A percentile compares a stretch with the other conserved stretches of the same genome.
Evolutionary conservation across 2,797 vertebrate species (phyloP).

Genomic region (Anguilla obscura): DNA sequence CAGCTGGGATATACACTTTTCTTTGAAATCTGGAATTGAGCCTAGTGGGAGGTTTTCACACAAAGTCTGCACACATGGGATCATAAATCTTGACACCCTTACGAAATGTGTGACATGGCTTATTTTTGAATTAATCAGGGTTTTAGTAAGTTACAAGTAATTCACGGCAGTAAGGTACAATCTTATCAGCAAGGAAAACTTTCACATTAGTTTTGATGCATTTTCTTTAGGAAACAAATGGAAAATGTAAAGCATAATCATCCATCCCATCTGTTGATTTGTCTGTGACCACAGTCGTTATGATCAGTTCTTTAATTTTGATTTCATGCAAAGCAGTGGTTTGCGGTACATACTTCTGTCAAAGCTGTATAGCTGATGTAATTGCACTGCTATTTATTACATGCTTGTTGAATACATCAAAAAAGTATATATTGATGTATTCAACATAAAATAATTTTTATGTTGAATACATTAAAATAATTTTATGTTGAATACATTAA

Average conservation of each 20-base stretch:
- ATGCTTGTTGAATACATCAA: not conserved
- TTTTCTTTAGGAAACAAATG: not conserved
- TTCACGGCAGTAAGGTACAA: not conserved
- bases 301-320: not conserved
- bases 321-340: not conserved
- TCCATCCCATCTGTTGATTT: not conserved
- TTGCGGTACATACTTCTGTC: not conserved
- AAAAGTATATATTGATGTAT: not conserved
- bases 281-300: not conserved
- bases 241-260: not conserved
- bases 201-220: not conserved
- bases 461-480: too few species aligned
- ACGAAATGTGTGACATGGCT: not conserved
- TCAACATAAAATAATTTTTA: too few species aligned
- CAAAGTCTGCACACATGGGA: not conserved
- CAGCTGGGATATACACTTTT: not conserved
- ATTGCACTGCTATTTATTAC: not conserved
- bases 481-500: too few species aligned
- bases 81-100: not conserved
- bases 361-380: not conserved
- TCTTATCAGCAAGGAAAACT: not conserved
- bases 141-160: not conserved
- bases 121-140: not conserved
- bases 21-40: not conserved
- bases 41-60: not conserved